Evolutionary conservation across 2,888 invertebrate species (phyloP).

Genomic region (Apamea monoglypha): DNA sequence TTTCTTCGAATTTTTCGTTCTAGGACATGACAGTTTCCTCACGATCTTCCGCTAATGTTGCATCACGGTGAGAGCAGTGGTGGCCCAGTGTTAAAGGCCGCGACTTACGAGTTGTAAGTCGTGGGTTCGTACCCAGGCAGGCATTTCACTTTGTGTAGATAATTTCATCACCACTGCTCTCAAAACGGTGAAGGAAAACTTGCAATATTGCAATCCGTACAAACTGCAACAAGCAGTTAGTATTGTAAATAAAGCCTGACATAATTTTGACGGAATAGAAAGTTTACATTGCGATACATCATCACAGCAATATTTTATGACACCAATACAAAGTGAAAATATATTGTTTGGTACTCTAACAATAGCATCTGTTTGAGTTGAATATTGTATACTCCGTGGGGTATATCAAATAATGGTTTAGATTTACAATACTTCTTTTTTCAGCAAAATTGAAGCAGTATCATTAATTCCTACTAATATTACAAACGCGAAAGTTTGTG

Average conservation of each 20-base stretch:
- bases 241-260: conserved; percentile 20
- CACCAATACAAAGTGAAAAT: conserved; percentile 35
- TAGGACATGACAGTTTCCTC: too few species aligned
- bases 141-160: too few species aligned
- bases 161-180: too few species aligned
- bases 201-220: background rate
- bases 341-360: conserved; percentile 12
- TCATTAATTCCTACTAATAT: too few species aligned
- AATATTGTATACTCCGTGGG: background rate
- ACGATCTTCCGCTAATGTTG: too few species aligned
- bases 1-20: too few species aligned
- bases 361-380: background rate
- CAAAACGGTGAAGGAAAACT: too few species aligned
- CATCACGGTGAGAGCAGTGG: too few species aligned
- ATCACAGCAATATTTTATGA: conserved; percentile 23
- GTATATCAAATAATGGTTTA: background rate
- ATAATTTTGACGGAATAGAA: conserved; percentile 40
- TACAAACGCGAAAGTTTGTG: too few species aligned
- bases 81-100: too few species aligned
- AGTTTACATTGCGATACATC: conserved; percentile 33
- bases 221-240: background rate
- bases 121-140: too few species aligned
- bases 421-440: background rate
- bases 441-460: background rate
- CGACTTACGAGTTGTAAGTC: too few species aligned